Evolutionary conservation across 2,113 vertebrate genomes (phyloP).

Genomic region (Macquaria ambigua): DNA sequence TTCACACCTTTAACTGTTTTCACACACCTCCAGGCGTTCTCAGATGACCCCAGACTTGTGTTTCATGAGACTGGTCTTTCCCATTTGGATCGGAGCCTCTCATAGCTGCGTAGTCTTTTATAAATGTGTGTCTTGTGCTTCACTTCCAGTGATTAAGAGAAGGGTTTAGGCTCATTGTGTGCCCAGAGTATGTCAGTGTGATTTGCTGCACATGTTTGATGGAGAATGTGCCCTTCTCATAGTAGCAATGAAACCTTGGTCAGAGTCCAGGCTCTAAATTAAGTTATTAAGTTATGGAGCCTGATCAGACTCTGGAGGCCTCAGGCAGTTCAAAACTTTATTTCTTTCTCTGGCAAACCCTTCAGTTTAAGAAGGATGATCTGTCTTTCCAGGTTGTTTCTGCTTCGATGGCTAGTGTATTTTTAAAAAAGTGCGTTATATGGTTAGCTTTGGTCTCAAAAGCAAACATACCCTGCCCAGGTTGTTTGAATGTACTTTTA

Average conservation of each 20-base stretch:
- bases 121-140: not conserved
- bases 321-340: not conserved
- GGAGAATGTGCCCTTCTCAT: not conserved
- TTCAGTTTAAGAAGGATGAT: not conserved
- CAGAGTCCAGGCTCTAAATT: conserved; percentile 7
- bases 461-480: not conserved
- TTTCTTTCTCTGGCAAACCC: not conserved
- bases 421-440: not conserved
- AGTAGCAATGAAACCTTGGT: conserved; percentile 23
- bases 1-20: not conserved
- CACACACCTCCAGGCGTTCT: not conserved
- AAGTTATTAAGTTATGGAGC: not conserved
- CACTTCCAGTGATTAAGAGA: not conserved
- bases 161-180: conserved; percentile 2
- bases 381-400: not conserved
- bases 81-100: not conserved
- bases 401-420: not conserved
- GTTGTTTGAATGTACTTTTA: not conserved
- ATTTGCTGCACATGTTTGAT: conserved; percentile 27
- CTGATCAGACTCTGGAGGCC: not conserved
- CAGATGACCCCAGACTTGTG: not conserved
- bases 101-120: not conserved
- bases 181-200: not conserved
- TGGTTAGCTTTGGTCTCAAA: not conserved
- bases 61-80: not conserved